Conservation (phyloP, 2,888 invertebrate species). For the Empis livida region DNA sequence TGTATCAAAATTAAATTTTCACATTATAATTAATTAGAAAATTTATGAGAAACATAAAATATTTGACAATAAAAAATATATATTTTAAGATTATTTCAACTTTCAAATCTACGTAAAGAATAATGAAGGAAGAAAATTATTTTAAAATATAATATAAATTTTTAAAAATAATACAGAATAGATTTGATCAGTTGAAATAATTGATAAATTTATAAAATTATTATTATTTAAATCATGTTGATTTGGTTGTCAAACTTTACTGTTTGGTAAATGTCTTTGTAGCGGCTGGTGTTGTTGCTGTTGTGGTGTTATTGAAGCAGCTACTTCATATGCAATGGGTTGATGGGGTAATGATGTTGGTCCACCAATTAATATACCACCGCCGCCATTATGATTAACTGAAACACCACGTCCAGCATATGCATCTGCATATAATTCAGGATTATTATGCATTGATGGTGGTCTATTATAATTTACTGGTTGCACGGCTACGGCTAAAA, state of each 20-base stretch:
- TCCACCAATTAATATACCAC: background rate
- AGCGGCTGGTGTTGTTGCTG: background rate
- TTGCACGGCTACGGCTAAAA: constrained; percentile 33
- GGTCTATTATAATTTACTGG: constrained; percentile 37
- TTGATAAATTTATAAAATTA: background rate
- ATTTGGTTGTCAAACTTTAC: constrained; percentile 30
- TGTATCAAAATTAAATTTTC: no score
- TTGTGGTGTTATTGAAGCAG: background rate
- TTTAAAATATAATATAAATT: no score
- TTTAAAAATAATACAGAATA: no score
- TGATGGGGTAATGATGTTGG: background rate
- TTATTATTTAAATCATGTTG: constrained; percentile 1
- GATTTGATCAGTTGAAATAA: no score
- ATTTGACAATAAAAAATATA: no score
- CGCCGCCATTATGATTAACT: background rate
- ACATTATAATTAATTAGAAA: no score
- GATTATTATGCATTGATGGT: constrained; percentile 27
- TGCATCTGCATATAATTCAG: constrained; percentile 31
- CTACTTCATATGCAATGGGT: constrained; percentile 24
- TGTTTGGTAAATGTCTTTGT: constrained; percentile 23
- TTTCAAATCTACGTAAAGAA: no score
- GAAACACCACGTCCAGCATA: constrained; percentile 29
- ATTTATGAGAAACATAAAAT: no score
- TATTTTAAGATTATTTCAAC: no score
- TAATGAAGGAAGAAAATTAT: no score